Evolutionary conservation across 2,797 vertebrate species (phyloP).

Genomic region (Sebastes iracundus): DNA sequence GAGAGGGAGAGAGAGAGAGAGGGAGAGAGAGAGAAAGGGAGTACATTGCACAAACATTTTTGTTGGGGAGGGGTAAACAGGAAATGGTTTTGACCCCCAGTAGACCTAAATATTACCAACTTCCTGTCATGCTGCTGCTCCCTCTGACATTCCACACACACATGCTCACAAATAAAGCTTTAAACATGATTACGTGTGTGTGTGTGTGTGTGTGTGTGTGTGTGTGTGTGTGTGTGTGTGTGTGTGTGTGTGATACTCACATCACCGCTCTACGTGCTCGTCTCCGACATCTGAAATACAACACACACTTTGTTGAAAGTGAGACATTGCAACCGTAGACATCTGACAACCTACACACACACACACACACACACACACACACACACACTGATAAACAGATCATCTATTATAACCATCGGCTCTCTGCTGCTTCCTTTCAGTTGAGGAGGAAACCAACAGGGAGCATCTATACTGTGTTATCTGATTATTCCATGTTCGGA

Average conservation of each 20-base stretch:
- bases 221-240: too few species aligned
- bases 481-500: too few species aligned
- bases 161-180: neutral
- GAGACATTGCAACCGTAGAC: neutral
- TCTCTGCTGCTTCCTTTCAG: too few species aligned
- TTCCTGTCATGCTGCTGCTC: constrained; percentile 22
- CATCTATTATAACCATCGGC: too few species aligned
- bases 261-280: neutral
- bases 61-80: constrained; percentile 31
- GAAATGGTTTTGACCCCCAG: constrained; percentile 40
- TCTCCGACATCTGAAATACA: constrained; percentile 31
- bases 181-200: neutral
- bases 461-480: too few species aligned
- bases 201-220: neutral
- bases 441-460: too few species aligned
- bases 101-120: constrained; percentile 10
- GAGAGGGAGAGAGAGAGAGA: neutral
- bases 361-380: neutral
- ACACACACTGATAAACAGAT: too few species aligned
- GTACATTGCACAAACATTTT: neutral
- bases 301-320: neutral
- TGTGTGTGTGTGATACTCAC: neutral
- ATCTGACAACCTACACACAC: neutral
- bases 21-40: neutral
- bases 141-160: neutral